Evolutionary conservation across 2,797 vertebrate genomes (phyloP), one percentile per base, ranked within the genome.

Genomic region (Anguilla megastoma): DNA sequence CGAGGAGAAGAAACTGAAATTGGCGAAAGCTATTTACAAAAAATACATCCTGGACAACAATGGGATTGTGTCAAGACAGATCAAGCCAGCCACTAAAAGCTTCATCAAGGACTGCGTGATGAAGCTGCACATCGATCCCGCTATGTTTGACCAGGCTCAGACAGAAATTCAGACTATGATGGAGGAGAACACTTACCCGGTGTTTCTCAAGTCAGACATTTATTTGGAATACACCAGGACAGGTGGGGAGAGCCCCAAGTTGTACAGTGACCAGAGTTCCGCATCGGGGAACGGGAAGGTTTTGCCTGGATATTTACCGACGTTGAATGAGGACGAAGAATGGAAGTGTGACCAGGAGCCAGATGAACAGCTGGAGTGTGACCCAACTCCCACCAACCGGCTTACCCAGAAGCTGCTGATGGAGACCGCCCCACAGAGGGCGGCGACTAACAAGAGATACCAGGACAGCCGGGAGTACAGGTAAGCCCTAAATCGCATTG

Each of bases 11-110:
- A 95, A 96, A 93, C 95, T 97, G 21, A 99, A 98, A 93, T 94
- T 99, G 92, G 98, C 98, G 88, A 99, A 98, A 95, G 98, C 96
- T 86, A 99, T 99, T 92, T 99, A 99, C 94, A 97, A 97, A 93
- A 99, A 98, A 91, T 99, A 98, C 93, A 97, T 99, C 86, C 96
- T 98, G 0, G 98, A 98, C 86, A 97, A 94, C 90, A 97, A 95
- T 0, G 96, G 96, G 88, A 97, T 98, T 0, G 98, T 99, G 90
- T 97, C 98, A 60, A 95, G 96, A 92, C 97, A 97, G 92, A 98
- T 99, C 92, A 98, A 98, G 94, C 96, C 97, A 0, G 97, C 97
- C 89, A 99, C 98, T 54, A 98, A 97, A 94, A 97, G 97, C 93
- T 98, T 97, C 95, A 98, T 99, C 91, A 96, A 97, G 92, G 97